Percentiles rank a stretch among this genome's conserved stretches.
Evolutionary conservation across 2,113 vertebrate species (phyloP).

Genomic region (Oreochromis niloticus): DNA sequence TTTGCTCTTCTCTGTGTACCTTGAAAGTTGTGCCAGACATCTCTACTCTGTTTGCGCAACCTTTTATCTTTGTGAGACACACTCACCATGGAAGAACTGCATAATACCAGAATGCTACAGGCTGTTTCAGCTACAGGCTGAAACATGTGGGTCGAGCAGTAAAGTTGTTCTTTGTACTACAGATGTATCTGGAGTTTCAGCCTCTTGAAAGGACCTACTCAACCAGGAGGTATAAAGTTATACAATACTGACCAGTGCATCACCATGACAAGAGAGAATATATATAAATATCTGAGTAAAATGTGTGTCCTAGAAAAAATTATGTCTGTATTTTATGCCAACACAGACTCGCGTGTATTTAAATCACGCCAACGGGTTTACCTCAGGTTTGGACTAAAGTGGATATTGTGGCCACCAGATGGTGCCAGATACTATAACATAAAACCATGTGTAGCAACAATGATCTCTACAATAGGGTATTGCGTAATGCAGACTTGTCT

Average conservation of each 20-base stretch:
- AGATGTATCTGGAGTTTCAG: not conserved
- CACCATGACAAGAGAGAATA: not conserved
- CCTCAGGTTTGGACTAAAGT: not conserved
- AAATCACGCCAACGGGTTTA: not conserved
- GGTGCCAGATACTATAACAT: slow-evolving; percentile 46
- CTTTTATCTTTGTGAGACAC: not conserved
- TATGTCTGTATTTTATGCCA: not conserved
- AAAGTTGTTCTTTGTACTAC: not conserved
- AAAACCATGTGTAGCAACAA: not conserved
- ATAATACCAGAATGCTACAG: not conserved
- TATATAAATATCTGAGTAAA: not conserved
- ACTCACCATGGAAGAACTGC: not conserved
- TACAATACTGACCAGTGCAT: not conserved
- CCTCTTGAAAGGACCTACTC: not conserved
- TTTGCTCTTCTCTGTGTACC: not conserved
- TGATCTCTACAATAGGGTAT: not conserved
- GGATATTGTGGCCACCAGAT: slow-evolving; percentile 49
- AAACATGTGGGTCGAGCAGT: not conserved
- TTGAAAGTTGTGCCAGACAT: not conserved
- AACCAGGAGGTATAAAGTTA: not conserved
- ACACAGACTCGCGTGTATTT: not conserved
- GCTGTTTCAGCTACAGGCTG: not conserved
- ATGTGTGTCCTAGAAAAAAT: not conserved
- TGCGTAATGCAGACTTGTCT: not conserved
- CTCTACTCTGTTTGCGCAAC: not conserved